These are phyloP conservation scores for Nannobrachium achirus DNA, from an alignment of 2,113 vertebrate genomes.

Conservation along the genomic window DNA sequence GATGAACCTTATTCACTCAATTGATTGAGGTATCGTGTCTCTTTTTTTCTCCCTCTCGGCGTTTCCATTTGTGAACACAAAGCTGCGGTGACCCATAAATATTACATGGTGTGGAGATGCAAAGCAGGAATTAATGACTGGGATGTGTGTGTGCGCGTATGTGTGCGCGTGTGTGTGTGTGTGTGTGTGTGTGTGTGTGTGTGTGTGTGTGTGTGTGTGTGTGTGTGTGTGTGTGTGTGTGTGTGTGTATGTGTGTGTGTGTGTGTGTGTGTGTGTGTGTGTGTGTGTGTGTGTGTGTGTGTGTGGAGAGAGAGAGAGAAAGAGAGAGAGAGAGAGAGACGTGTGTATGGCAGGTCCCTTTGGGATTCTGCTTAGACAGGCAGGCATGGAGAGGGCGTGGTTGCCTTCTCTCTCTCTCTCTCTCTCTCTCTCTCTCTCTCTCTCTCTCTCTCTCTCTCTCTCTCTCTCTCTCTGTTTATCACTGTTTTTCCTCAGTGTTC, in stretches of 20 bases:
- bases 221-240: conserved; percentile 11
- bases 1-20: conserved; percentile 70
- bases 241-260: conserved; percentile 5
- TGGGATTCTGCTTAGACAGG: conserved; percentile 77
- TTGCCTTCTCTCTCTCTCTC: conserved; percentile 32
- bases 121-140: conserved; percentile 83
- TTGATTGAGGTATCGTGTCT: conserved; percentile 78
- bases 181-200: conserved; percentile 11
- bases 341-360: conserved; percentile 71
- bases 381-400: conserved; percentile 69
- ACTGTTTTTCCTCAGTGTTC: conserved; percentile 30
- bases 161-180: conserved; percentile 20
- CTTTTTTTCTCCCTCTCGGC: conserved; percentile 63
- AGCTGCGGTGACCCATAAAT: conserved; percentile 83
- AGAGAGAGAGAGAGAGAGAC: conserved; percentile 37
- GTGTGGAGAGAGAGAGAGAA: too few relatives aligned
- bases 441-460: conserved; percentile 1
- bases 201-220: conserved; percentile 7
- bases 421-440: conserved; percentile 22
- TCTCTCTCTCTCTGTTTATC: conserved; percentile 6
- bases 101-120: conserved; percentile 83
- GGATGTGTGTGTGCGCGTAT: conserved; percentile 30
- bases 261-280: too few relatives aligned
- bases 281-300: too few relatives aligned
- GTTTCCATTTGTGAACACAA: conserved; percentile 80